Evolutionary conservation across 2,113 vertebrate genomes (phyloP), one percentile per base, ranked within the genome.

Genomic region (Serinus canaria): DNA sequence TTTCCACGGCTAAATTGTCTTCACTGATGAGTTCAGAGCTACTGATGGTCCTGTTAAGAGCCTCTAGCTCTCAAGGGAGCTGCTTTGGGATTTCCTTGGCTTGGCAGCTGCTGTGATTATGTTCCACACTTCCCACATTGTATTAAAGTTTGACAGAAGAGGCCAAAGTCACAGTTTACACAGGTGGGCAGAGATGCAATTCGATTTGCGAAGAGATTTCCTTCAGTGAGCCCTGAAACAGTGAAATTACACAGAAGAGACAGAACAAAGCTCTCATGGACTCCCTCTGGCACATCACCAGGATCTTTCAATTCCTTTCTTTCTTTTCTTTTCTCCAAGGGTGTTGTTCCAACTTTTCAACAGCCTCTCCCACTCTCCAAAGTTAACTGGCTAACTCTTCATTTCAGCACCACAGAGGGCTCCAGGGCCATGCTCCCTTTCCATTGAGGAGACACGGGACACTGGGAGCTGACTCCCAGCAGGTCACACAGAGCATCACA

Each of bases 121-220:
- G 79, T 41, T 73, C 62, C 82, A 85, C 63, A 15, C 66, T 85
- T 90, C 67, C 92, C 85, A 72, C 22, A 30, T 9, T 55, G 58
- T 19, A 79, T 31, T 75, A 10, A 68, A 76, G 90, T 39, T 73
- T 2, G 5, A 58, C 46, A 80, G 75, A 89, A 84, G 78, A 87
- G 74, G 67, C 67, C 74, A 68, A 62, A 95, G 90, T 56, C 81
- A 77, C 93, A 73, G 77, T 81, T 79, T 80, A 83, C 80, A 80
- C 27, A 87, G 58, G 82, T 63, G 78, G 60, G 74, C 77, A 78
- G 52, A 79, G 47, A 63, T 1, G 2, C 56, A 83, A 60, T 82
- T 74, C 44, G 3, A 27, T 81, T 64, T 83, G 60, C 91, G 77
- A 17, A 33, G 39, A 73, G 27, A 60, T 62, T 73, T 69, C 73